phyloP scores from a whole-genome alignment of 2,888 invertebrate species.

The Drosophila bunnanda region DNA sequence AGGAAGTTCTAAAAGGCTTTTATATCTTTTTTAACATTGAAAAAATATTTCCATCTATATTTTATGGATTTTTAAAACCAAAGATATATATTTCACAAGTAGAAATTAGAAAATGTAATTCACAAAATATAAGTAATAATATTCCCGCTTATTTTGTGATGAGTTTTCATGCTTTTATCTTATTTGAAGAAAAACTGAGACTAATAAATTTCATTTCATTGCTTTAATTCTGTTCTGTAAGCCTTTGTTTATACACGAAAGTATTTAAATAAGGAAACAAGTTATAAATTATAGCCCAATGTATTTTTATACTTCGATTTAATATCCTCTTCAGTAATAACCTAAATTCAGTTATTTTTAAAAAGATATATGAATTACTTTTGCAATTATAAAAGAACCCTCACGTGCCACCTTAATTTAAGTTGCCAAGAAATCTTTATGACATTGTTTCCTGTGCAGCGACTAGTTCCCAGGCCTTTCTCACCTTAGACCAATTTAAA shows the following conservation, averaged over 20 bases:
- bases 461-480: slow-evolving; percentile 70
- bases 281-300: background rate
- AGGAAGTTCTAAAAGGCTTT: background rate
- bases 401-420: too few species aligned
- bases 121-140: too few species aligned
- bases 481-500: slow-evolving; percentile 69
- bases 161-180: too few species aligned
- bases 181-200: background rate
- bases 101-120: background rate
- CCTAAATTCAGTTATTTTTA: background rate
- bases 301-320: background rate
- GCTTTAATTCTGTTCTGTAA: background rate
- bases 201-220: background rate
- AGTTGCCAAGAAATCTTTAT: background rate
- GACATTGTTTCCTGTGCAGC: slow-evolving; percentile 27
- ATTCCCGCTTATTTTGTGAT: too few species aligned
- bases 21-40: background rate
- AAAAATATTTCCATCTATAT: background rate
- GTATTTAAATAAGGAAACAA: background rate
- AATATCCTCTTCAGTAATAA: background rate
- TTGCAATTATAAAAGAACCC: background rate
- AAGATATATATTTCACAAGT: too few species aligned
- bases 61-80: background rate
- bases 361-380: background rate
- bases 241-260: background rate